Evolutionary conservation across 2,113 vertebrate species (phyloP).

Genomic region (Naja naja): DNA sequence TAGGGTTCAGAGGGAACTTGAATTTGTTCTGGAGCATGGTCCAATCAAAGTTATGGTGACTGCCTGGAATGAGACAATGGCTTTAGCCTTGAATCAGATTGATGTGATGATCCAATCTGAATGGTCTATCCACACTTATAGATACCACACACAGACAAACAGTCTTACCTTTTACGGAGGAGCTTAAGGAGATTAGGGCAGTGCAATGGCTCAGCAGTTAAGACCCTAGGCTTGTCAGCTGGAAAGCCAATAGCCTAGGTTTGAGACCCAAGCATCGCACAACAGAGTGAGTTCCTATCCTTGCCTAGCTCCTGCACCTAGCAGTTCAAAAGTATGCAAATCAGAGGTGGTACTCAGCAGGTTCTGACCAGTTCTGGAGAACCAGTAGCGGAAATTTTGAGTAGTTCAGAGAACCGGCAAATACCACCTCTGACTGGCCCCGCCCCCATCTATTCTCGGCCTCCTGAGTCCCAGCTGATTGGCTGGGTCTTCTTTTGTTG

Average conservation of each 20-base stretch:
- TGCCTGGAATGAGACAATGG: neutral
- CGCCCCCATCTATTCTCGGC: too few relatives aligned
- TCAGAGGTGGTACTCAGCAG: too few relatives aligned
- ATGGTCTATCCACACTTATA: neutral
- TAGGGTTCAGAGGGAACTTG: neutral
- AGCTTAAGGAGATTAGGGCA: neutral
- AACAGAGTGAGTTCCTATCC: neutral
- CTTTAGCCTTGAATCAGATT: neutral
- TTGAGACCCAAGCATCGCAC: neutral
- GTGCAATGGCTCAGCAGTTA: neutral
- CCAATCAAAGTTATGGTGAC: neutral
- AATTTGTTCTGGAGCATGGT: neutral
- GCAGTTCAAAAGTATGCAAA: neutral
- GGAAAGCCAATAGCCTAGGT: neutral
- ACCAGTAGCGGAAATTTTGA: too few relatives aligned
- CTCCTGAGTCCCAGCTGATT: too few relatives aligned
- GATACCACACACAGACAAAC: neutral
- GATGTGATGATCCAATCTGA: neutral
- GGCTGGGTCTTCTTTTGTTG: too few relatives aligned
- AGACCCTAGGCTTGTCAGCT: neutral
- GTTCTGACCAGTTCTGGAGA: too few relatives aligned
- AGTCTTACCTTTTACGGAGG: neutral
- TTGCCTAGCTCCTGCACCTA: neutral
- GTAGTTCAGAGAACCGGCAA: too few relatives aligned
- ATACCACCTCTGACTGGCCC: too few relatives aligned